Base-by-base conservation (phyloP, 2,797 vertebrate species). In the Pipistrellus pygmaeus region DNA sequence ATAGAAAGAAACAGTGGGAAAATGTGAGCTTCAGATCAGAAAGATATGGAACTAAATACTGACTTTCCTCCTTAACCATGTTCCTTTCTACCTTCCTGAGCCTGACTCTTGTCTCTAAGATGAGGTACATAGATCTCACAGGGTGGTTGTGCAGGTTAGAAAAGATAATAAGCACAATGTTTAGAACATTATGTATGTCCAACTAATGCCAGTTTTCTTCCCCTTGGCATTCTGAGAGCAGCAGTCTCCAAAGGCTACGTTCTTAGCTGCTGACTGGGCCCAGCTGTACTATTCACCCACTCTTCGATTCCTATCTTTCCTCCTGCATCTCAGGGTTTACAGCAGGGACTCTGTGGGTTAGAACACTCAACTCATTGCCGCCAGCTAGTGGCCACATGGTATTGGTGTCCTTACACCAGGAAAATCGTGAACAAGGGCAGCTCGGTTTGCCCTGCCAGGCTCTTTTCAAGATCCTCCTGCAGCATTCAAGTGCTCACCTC, bases 401-500 rank as follows among this genome's bases (percentile, higher is more conserved):
- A 18, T 18, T 18, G 3, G 14, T 46, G 13, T 14, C 13, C 62
- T 81, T 23, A 55, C 27, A 44, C 13, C 57, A 38, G 72, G 35
- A 18, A 66, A 78, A 89, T 15, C 11, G 0, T 2, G 5, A 41
- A n/a, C 73, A 64, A 15, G 13, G 11, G 25, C 38, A 55, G 41
- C 32, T 30, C 3, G 25, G 62, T 69, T 44, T 71, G 53, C 35
- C 35, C 38, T 3, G 3, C 1, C 10, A n/a, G 53, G 13, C 8
- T 75, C 30, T 57, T 87, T 81, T 60, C 7, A 5, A 23, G 38
- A 82, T 32, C 48, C 53, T 68, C 32, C 23, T 23, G 48, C 3
- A 8, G 32, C 32, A 27, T 2, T 57, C 21, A 38, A 23, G 60
- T 82, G 27, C 98, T 98, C 98, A 99, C 99, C 99, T 99, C 99